Evolutionary conservation across 1,140 invertebrate species (phyloP).

Genomic region (Bombus turneri): DNA sequence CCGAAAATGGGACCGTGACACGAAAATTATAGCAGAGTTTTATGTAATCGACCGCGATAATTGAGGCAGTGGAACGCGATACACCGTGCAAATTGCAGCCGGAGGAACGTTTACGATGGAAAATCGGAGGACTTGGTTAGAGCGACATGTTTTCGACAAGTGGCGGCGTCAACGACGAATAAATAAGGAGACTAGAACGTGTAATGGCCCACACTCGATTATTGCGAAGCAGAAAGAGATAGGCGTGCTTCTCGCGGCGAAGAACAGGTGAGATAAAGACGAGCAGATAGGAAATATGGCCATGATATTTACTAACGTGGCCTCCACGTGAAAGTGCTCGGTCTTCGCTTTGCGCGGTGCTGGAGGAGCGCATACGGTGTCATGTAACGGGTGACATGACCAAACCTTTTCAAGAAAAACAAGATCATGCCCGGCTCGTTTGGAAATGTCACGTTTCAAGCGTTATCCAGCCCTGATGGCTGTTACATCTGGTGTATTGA

Average conservation of each 20-base stretch:
- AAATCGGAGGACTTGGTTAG: constrained; percentile 17
- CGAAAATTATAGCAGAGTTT: background rate
- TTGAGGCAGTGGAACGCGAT: constrained; percentile 11
- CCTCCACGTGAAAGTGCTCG: constrained; percentile 77
- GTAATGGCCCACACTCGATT: constrained; percentile 54
- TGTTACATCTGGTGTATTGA: too few relatives aligned
- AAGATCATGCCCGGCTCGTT: background rate
- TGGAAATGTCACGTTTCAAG: too few relatives aligned
- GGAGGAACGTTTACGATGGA: background rate
- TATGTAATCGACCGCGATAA: constrained; percentile 12
- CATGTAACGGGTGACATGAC: constrained; percentile 71
- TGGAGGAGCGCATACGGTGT: constrained; percentile 70
- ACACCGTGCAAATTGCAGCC: background rate
- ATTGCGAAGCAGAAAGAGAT: constrained; percentile 38
- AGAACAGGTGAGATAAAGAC: constrained; percentile 65
- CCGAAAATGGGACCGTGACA: background rate
- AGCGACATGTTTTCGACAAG: constrained; percentile 6
- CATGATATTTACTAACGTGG: constrained; percentile 78
- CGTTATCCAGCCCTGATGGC: background rate
- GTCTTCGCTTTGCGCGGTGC: constrained; percentile 71
- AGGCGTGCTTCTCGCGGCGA: constrained; percentile 7
- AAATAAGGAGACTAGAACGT: constrained; percentile 49
- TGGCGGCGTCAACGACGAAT: constrained; percentile 36
- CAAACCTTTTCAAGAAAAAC: constrained; percentile 24
- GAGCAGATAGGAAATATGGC: constrained; percentile 76